These are phyloP conservation scores for Ifrita kowaldi DNA, from an alignment of 2,113 vertebrate species.

Conservation along the genomic window DNA sequence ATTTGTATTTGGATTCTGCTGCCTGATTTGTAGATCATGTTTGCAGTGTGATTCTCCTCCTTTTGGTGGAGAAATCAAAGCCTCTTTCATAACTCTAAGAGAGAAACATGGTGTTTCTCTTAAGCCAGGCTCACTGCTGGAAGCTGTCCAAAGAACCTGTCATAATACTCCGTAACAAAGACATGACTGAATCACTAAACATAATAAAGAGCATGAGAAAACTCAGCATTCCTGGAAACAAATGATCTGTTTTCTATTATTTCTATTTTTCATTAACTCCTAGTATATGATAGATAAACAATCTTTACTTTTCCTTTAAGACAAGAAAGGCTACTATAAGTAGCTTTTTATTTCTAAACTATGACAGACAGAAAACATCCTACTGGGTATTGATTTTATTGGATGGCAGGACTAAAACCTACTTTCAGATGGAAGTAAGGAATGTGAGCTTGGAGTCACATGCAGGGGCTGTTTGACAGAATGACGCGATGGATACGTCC, in stretches of 20 bases:
- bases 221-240: neutral
- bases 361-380: constrained; percentile 13
- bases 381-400: constrained; percentile 42
- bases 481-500: constrained; percentile 34
- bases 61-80: neutral
- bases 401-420: constrained; percentile 29
- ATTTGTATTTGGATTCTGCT: neutral
- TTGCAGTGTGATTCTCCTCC: neutral
- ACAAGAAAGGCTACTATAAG: neutral
- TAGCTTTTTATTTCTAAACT: neutral
- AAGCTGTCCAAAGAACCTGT: neutral
- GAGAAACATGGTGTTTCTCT: neutral
- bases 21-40: neutral
- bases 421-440: constrained; percentile 43
- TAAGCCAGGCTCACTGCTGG: neutral
- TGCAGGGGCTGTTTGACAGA: constrained; percentile 43
- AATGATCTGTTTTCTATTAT: neutral
- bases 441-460: constrained; percentile 63
- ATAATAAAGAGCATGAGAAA: neutral
- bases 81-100: neutral
- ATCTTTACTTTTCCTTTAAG: neutral
- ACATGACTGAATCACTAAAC: neutral
- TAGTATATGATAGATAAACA: neutral
- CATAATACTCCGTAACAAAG: neutral
- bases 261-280: neutral